A percentile compares a stretch with the other conserved stretches of the same genome.
Conservation (phyloP, 2,797 vertebrate species). For the Protosalanx chinensis region DNA sequence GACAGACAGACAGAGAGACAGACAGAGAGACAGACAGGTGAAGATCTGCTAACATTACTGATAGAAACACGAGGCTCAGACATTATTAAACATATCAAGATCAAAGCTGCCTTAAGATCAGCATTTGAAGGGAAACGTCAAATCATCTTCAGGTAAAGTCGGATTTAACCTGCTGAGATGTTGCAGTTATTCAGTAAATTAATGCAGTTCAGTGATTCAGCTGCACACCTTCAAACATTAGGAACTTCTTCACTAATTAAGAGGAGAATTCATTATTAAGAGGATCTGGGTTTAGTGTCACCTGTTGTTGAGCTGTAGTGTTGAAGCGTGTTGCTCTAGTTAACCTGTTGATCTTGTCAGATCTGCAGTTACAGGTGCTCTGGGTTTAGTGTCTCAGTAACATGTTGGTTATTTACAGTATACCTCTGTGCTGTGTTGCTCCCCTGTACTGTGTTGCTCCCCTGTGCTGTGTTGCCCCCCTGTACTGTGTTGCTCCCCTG, state of each 20-base stretch:
- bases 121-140: conserved; percentile 14
- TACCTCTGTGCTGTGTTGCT: too few species aligned
- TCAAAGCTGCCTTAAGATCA: conserved; percentile 12
- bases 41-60: conserved; percentile 28
- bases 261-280: too few species aligned
- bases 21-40: conserved; percentile 31
- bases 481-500: too few species aligned
- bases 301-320: conserved; percentile 20
- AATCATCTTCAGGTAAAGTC: conserved; percentile 51
- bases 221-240: background rate
- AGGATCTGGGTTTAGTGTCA: background rate
- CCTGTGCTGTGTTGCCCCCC: too few species aligned
- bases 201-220: background rate
- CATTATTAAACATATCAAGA: background rate
- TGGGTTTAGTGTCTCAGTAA: conserved; percentile 1
- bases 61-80: conserved; percentile 15
- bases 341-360: conserved; percentile 22
- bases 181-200: conserved; percentile 8
- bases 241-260: background rate
- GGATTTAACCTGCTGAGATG: background rate
- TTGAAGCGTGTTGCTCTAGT: conserved; percentile 30
- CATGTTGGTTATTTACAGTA: background rate
- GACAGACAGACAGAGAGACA: too few species aligned
- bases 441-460: too few species aligned
- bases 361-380: conserved; percentile 22